Base-by-base conservation (phyloP, 2,888 invertebrate genomes). In the Hypomecis atomaria region DNA sequence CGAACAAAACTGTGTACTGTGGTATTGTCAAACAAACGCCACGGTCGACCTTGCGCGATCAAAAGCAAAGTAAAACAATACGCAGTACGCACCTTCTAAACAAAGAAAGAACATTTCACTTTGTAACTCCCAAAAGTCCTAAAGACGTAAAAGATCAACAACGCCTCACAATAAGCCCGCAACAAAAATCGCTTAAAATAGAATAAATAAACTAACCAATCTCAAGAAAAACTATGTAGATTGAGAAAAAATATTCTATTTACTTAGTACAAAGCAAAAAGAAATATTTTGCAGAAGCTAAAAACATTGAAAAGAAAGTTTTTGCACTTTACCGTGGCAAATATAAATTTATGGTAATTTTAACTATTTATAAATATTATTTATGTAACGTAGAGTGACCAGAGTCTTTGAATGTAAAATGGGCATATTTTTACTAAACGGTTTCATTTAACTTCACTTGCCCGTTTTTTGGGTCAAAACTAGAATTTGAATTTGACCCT, bases 41-140 rank as follows among this genome's bases (percentile, higher is more conserved):
- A 23, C 23, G 23, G 23, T 23, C 3, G 23, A 23, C 23, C 23
- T 23, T 1, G 3, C 23, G 23, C 23, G 3, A 23, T 23, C 23
- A 23, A 23, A 23, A 23, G 23, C 3, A 5, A n/a, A 49, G 37
- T 49, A 11, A 49, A 52, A 40, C 23, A 52, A 52, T 10, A 9
- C 50, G 7, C 23, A 23, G 23, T 9, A 40, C 40, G 38, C 6
- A 38, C 38, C 50, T 52, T 1, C 10, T 11, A 37, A 37, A 10
- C 37, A 37, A 11, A 52, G 23, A 52, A 52, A 52, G 23, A 23
- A 52, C 42, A 23, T 52, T 52, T 52, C 52, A 52, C 40, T 40
- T 33, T 33, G 40, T 10, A 23, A 23, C 23, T n/a, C 10, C 40
- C 10, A 33, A 40, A 38, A n/a, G 8, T 10, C 13, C 37, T 37